Evolutionary conservation across 2,797 vertebrate species (phyloP).

Genomic region (Amazona ochrocephala): DNA sequence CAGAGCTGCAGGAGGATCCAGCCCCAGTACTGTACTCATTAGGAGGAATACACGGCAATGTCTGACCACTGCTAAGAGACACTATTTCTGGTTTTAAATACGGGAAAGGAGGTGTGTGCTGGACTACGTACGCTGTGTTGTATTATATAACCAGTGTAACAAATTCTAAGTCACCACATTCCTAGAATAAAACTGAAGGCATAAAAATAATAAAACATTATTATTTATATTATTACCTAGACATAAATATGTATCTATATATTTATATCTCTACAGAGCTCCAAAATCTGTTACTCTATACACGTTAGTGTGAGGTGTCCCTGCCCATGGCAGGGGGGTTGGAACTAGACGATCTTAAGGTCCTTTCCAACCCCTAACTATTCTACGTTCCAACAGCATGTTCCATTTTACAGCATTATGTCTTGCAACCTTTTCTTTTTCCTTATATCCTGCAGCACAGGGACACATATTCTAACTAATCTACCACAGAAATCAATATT

Average conservation of each 20-base stretch:
- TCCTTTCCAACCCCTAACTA: neutral
- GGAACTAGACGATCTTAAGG: neutral
- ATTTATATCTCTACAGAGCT: neutral
- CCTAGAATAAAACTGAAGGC: neutral
- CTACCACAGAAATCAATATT: neutral
- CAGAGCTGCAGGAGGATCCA: neutral
- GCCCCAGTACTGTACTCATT: neutral
- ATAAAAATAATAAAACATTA: neutral
- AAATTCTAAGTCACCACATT: neutral
- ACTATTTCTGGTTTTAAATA: neutral
- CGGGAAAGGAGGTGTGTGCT: neutral
- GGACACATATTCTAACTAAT: neutral
- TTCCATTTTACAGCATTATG: neutral
- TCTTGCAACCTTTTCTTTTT: fast-evolving
- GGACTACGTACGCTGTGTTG: neutral
- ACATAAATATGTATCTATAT: neutral
- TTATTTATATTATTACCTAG: neutral
- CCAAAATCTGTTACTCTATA: neutral
- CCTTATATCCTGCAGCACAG: neutral
- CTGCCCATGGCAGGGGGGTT: neutral
- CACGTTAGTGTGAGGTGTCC: neutral
- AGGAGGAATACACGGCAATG: fast-evolving
- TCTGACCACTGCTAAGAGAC: neutral
- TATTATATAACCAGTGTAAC: neutral
- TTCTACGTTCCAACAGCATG: neutral